Conservation (phyloP, 2,797 vertebrate genomes). For the Orientallactaga sibirica region DNA sequence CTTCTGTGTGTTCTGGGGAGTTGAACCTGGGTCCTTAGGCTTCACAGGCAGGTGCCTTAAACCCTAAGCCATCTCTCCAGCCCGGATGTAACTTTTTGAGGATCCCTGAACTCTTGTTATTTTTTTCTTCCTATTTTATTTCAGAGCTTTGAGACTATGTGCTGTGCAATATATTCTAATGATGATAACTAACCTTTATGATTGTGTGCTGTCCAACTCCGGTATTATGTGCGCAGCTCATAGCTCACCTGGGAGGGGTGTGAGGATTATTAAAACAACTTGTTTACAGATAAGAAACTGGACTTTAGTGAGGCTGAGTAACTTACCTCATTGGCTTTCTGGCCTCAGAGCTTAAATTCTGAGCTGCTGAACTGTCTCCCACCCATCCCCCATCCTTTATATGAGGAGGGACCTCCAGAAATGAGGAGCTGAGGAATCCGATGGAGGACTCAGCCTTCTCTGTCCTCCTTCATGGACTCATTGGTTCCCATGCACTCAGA, state of each 20-base stretch:
- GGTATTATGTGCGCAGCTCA: neutral
- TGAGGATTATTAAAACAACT: neutral
- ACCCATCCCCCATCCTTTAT: neutral
- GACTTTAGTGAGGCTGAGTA: neutral
- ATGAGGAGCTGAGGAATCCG: too few species aligned
- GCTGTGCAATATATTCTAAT: neutral
- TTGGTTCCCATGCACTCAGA: neutral
- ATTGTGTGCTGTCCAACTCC: neutral
- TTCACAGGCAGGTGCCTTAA: too few species aligned
- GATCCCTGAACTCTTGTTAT: neutral
- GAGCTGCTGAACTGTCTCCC: neutral
- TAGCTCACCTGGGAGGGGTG: neutral
- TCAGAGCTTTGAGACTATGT: neutral
- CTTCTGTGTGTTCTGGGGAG: too few species aligned
- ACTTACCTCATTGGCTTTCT: neutral
- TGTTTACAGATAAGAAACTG: neutral
- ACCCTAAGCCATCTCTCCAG: too few species aligned
- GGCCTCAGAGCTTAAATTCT: neutral
- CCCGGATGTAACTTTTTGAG: neutral
- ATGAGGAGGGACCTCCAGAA: neutral
- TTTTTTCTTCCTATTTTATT: neutral
- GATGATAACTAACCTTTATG: neutral
- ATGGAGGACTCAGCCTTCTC: too few species aligned
- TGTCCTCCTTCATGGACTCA: fast-evolving
- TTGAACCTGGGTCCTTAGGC: too few species aligned